Evolutionary conservation across 2,888 invertebrate species (phyloP).

Genomic region (Phengaris arion): DNA sequence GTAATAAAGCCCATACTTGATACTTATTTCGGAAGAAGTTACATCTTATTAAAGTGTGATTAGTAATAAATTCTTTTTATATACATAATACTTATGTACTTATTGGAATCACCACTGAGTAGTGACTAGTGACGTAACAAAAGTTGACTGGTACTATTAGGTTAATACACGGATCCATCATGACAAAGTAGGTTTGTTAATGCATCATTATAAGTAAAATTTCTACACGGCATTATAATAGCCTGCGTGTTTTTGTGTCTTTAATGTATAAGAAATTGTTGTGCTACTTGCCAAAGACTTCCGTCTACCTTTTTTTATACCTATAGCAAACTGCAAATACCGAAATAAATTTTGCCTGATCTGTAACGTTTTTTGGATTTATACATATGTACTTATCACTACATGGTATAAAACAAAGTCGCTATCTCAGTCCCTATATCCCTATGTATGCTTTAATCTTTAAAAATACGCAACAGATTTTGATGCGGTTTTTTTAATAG

Average conservation of each 20-base stretch:
- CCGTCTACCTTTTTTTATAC: not conserved
- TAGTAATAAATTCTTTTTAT: not conserved
- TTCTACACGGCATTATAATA: constrained; percentile 9
- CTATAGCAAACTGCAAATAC: not conserved
- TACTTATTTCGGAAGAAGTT: not conserved
- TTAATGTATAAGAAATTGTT: constrained; percentile 19
- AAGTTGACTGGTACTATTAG: not conserved
- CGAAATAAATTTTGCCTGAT: not conserved
- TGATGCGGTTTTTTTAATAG: too few species aligned
- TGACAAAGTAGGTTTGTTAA: constrained; percentile 15
- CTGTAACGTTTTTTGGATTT: not conserved
- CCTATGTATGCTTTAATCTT: too few species aligned
- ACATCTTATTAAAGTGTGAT: not conserved
- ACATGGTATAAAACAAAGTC: too few species aligned
- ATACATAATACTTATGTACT: not conserved
- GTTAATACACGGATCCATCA: constrained; percentile 8
- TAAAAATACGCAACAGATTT: too few species aligned
- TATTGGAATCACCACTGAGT: not conserved
- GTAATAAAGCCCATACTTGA: too few species aligned
- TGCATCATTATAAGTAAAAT: constrained; percentile 4
- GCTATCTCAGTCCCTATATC: too few species aligned
- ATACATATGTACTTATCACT: too few species aligned
- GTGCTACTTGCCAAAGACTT: constrained; percentile 13
- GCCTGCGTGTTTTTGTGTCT: constrained; percentile 10
- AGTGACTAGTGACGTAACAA: constrained; percentile 8